Evolutionary conservation across 2,888 invertebrate genomes (phyloP), one percentile per base, ranked within the genome.

Genomic region (Aquatica leii): DNA sequence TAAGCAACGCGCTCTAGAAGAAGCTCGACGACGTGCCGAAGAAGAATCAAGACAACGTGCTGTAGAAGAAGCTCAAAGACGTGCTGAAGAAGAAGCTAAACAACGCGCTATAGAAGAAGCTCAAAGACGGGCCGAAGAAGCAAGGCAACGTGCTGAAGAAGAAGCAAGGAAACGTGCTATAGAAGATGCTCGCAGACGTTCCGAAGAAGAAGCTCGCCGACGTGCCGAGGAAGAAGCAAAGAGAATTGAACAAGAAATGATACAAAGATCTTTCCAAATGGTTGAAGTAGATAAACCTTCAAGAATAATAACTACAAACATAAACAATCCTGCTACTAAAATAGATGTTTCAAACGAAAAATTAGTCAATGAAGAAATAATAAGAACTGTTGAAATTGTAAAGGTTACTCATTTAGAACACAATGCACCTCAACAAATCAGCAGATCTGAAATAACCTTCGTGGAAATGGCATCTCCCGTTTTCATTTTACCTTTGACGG

Each of bases 401-500:
- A 52, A 65, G 61, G 53, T 62, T 69, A 58, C 49, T 6, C 50
- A 73, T 18, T 9, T 51, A 18, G 50, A 18, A 14, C 43, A 52
- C 12, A 40, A 59, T 50, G 57, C 67, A 21, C 62, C 78, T 17
- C 6, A 15, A 5, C 15, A 9, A 43, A 2, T 14, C 2, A 8
- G 9, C 12, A 17, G 6, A 9, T 43, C 43, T 5, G 43, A 43
- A 17, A 40, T 40, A 20, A 67, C 2, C 4, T 4, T 77, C 20
- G 78, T 78, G 62, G 77, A 77, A 41, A 43, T 63, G 5, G 77
- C 80, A 69, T 75, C 84, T 2, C 90, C 91, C 0, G 78, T 84
- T 5, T 91, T 91, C 71, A 84, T 83, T 1, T 80, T 85, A 3
- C 86, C 86, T 0, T 79, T 92, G 0, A 83, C 83, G 59, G 88